Conservation (phyloP, 2,888 invertebrate species). For the Oscheius sp. region DNA sequence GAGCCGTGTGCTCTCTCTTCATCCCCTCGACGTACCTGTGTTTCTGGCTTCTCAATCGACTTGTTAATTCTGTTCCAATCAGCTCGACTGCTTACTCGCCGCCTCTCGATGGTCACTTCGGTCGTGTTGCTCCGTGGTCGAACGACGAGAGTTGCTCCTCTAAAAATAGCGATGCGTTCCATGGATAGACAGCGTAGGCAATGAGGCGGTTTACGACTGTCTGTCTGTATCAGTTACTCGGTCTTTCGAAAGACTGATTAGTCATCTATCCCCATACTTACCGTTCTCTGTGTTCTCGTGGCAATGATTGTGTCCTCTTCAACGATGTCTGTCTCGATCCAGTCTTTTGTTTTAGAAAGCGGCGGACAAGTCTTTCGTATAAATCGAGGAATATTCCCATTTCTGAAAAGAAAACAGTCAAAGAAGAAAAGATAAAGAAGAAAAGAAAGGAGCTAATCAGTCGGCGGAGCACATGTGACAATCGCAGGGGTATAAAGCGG, state of each 20-base stretch:
- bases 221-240: not conserved
- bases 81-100: slow-evolving; percentile 19
- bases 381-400: slow-evolving; percentile 22
- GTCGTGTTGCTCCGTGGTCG: slow-evolving; percentile 31
- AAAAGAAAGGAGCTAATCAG: not conserved
- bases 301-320: slow-evolving; percentile 21
- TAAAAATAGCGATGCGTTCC: slow-evolving; percentile 2
- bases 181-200: not conserved
- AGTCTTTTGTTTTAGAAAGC: slow-evolving; percentile 1
- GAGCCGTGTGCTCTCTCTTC: not conserved
- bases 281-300: slow-evolving; percentile 33
- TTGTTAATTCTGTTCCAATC: slow-evolving; percentile 27
- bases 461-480: not conserved
- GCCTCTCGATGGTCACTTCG: slow-evolving; percentile 28
- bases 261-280: not conserved
- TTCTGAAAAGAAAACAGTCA: not conserved
- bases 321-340: not conserved
- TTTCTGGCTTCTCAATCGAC: slow-evolving; percentile 12
- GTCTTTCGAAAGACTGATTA: slow-evolving; percentile 2
- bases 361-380: slow-evolving; percentile 13
- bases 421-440: slow-evolving; percentile 1
- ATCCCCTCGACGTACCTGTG: not conserved
- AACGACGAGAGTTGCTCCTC: slow-evolving; percentile 25
- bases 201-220: not conserved
- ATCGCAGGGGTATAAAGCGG: not conserved